Base-by-base conservation (phyloP, 2,888 invertebrate genomes). In the Drosophila neonasuta region DNA sequence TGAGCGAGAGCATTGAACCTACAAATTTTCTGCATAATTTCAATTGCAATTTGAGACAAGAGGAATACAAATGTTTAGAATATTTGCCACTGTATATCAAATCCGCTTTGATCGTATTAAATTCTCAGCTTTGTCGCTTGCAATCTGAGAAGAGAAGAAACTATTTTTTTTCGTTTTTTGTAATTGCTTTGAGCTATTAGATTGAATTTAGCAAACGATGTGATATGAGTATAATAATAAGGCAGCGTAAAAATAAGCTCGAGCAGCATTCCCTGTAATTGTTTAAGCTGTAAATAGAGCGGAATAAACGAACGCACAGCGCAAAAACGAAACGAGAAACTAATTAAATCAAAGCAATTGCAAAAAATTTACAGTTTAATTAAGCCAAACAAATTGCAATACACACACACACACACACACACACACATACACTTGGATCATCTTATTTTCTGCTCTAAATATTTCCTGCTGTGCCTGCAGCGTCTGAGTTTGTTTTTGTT, bases 271-370 rank as follows among this genome's bases (percentile, higher is more conserved):
- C 34, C 62, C 50, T 24, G 58, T 17, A 50, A 63, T 58, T 45
- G 63, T 1, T 17, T 29, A 44, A 41, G 44, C 60, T 49, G 52
- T 17, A 50, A 59, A 59, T 44, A 9, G 55, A 57, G 46, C 46
- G 29, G 52, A 54, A 60, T 42, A 32, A 11, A 55, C 34, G 44
- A 44, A 20, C 36, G 44, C 42, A 44, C 32, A 34, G n/a, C n/a
- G 24, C 29, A 36, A 30, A 45, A 29, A 44, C 20, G 24, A 34
- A 32, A 46, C 32, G 41, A 49, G 45, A 73, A 71, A 76, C 76
- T 80, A 82, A 82, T 82, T 79, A 86, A 80, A 82, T 83, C 86
- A 83, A 70, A 82, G 64, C 77, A 83, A 86, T 80, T 80, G 77
- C 65, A 46, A 59, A 55, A 49, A 65, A 74, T 65, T 64, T 72